phyloP scores from a whole-genome alignment of 1,140 invertebrate genomes.

The Danaus plexippus region DNA sequence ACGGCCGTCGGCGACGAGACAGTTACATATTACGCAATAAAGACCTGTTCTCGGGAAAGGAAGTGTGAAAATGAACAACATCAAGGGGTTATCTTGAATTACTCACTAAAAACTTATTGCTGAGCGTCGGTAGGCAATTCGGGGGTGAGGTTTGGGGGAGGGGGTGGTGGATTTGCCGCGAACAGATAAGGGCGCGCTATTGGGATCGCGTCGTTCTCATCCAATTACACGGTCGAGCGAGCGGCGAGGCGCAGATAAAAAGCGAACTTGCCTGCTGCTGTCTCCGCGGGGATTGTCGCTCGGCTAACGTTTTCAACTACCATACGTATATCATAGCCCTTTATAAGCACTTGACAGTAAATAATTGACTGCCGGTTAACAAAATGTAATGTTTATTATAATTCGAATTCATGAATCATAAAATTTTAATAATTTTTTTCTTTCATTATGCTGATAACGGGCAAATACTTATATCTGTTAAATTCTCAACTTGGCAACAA shows the following conservation, averaged over 20 bases:
- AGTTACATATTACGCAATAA: conserved; percentile 72
- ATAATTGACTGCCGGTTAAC: too few relatives aligned
- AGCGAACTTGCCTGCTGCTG: conserved; percentile 52
- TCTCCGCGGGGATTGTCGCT: conserved; percentile 67
- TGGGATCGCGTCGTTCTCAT: conserved; percentile 69
- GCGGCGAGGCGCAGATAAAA: conserved; percentile 56
- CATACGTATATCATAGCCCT: conserved; percentile 22
- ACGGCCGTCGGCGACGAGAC: conserved; percentile 61
- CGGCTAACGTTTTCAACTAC: conserved; percentile 63
- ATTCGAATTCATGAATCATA: too few relatives aligned
- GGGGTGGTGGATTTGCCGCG: conserved; percentile 59
- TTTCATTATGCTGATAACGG: too few relatives aligned
- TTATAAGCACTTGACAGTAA: too few relatives aligned
- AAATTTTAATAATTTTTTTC: too few relatives aligned
- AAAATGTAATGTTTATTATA: too few relatives aligned
- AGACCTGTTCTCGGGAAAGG: conserved; percentile 71
- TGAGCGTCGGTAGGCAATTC: conserved; percentile 29
- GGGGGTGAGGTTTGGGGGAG: conserved; percentile 25
- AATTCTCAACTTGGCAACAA: too few relatives aligned
- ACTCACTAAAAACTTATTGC: conserved; percentile 72
- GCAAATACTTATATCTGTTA: too few relatives aligned
- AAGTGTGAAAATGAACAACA: conserved; percentile 72
- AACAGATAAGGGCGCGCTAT: conserved; percentile 69
- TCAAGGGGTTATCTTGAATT: conserved; percentile 72
- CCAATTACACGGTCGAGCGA: conserved; percentile 72